phyloP scores from a whole-genome alignment of 2,113 vertebrate species.

The Micromys minutus region DNA sequence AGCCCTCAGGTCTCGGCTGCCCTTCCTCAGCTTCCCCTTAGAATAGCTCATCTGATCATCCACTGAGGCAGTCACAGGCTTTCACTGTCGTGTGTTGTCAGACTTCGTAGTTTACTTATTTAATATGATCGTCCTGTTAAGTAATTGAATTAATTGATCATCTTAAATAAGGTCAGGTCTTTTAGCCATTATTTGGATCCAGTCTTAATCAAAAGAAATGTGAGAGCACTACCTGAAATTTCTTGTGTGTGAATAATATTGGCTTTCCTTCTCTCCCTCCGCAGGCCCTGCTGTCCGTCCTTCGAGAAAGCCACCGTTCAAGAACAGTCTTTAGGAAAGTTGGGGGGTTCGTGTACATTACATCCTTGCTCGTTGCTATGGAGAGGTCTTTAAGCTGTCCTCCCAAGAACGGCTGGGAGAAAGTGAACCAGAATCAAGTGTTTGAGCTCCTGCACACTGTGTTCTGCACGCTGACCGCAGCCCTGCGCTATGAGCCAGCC shows the following conservation, averaged over 20 bases:
- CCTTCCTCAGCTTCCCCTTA: not conserved
- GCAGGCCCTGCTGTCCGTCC: constrained; percentile 92
- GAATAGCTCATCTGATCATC: not conserved
- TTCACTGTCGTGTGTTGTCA: not conserved
- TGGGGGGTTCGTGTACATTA: constrained; percentile 98
- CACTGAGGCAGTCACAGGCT: not conserved
- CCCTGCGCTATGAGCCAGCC: constrained; percentile 98
- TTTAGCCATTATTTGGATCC: not conserved
- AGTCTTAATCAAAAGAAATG: not conserved
- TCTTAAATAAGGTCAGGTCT: constrained; percentile 11
- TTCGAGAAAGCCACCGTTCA: constrained; percentile 96
- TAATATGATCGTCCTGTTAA: constrained; percentile 35
- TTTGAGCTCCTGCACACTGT: constrained; percentile 97
- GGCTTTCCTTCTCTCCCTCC: constrained; percentile 10
- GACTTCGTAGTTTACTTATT: not conserved
- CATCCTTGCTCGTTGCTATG: constrained; percentile 97
- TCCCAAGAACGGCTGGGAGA: constrained; percentile 94
- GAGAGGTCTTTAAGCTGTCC: constrained; percentile 94
- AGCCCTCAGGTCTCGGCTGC: not conserved
- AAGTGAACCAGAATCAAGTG: constrained; percentile 95
- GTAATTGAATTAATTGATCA: not conserved
- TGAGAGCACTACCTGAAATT: not conserved
- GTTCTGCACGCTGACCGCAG: constrained; percentile 96
- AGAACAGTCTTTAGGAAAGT: constrained; percentile 98
- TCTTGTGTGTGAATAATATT: not conserved